Base-by-base conservation (phyloP, 2,113 vertebrate species). In the Odocoileus virginianus region DNA sequence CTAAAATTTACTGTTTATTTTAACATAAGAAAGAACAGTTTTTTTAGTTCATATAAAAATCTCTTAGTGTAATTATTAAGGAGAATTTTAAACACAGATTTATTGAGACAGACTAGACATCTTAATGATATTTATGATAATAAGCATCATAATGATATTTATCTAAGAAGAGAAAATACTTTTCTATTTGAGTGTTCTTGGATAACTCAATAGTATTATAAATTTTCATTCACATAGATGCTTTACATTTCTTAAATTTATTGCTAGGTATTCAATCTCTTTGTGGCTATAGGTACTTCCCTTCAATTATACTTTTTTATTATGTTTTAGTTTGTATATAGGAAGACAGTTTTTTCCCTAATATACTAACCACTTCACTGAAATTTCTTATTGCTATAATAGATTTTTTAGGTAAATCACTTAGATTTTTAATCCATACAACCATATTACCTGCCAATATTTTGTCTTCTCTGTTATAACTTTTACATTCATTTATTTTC, bases 11-110 rank as follows among this genome's bases (percentile, higher is more conserved):
- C 30, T 89, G 13, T 83, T 94, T 74, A 81, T 54, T 86, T 94
- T 95, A 96, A 86, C 36, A 87, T 45, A 74, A 89, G 30, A 92
- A 90, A 96, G 27, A 79, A 91, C 52, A 28, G 11, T 67, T 82
- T 95, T 16, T 64, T 0, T 15, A 45, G 27, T 85, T 87, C 76
- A 61, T 50, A 86, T 74, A 47, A 79, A 93, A 95, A 82, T 82
- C 21, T 78, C 50, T 83, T 79, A 57, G 28, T 52, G 33, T 45
- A 71, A 28, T 23, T 67, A 71, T 60, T 57, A n/a, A 94, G 21
- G 36, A 94, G 6, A 67, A 76, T 43, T 15, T 58, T 88, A 64
- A 89, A 94, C 21, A 79, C 5, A 86, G 9, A 64, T 45, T 82
- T 85, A 89, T 14, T 94, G 7, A 21, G 3, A 6, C 12, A 58